Conservation (phyloP, 30 jellyfish, hydroid and myxozoan species). For the Aurelia sp. region DNA sequence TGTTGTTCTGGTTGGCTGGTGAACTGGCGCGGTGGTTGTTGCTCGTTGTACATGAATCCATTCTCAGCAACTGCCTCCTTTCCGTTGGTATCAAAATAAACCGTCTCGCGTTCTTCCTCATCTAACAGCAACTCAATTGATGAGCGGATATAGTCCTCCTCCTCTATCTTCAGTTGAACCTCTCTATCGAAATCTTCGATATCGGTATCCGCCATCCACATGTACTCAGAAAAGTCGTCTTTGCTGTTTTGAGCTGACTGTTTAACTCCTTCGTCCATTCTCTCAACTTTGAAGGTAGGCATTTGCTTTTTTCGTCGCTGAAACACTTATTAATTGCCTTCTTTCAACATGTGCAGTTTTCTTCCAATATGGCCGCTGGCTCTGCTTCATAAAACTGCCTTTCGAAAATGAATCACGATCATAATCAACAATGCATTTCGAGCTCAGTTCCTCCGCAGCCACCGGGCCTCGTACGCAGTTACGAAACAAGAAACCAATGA, state of each 20-base stretch:
- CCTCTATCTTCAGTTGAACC: slow-evolving; percentile 45
- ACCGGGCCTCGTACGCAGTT: no score
- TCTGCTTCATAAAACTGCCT: no score
- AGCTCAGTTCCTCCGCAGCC: no score
- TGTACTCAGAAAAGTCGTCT: slow-evolving; percentile 67
- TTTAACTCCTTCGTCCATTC: slow-evolving; percentile 57
- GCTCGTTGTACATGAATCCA: background rate
- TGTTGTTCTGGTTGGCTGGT: background rate
- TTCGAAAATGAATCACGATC: no score
- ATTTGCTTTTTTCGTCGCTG: background rate
- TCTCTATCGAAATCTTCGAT: slow-evolving; percentile 59
- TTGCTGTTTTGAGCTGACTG: slow-evolving; percentile 11
- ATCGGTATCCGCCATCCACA: slow-evolving; percentile 85
- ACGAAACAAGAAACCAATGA: no score
- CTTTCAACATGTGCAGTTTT: no score
- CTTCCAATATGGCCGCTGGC: no score
- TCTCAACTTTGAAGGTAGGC: slow-evolving; percentile 47
- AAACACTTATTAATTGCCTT: no score
- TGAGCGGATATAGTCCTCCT: slow-evolving; percentile 79
- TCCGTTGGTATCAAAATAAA: slow-evolving; percentile 33
- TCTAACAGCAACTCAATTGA: slow-evolving; percentile 86
- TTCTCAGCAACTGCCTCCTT: background rate
- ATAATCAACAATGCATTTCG: no score
- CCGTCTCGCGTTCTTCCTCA: slow-evolving; percentile 88
- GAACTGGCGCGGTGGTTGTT: slow-evolving; percentile 9